Conservation (phyloP, 2,113 vertebrate species). For the Ammodytes marinus region DNA sequence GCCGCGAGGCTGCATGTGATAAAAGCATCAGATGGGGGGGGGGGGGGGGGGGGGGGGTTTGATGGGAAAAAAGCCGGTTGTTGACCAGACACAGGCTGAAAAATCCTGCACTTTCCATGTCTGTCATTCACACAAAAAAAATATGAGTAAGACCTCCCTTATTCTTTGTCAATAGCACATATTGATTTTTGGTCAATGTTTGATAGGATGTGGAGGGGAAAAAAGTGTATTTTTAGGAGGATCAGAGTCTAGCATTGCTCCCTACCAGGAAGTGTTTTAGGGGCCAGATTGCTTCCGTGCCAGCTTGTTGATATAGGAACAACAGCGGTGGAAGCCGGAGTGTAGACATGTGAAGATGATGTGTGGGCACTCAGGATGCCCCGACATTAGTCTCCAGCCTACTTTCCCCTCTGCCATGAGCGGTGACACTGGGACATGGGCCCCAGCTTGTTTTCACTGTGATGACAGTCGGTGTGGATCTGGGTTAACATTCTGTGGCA, state of each 20-base stretch:
- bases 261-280: constrained; percentile 42
- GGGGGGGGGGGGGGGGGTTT: background rate
- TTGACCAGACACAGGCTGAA: constrained; percentile 47
- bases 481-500: constrained; percentile 65
- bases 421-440: constrained; percentile 47
- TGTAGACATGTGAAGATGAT: constrained; percentile 52
- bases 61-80: constrained; percentile 43
- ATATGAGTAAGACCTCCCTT: constrained; percentile 18
- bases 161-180: constrained; percentile 47
- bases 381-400: constrained; percentile 42
- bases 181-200: constrained; percentile 65
- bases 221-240: constrained; percentile 46
- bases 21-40: constrained; percentile 70
- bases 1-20: constrained; percentile 59
- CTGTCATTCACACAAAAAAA: constrained; percentile 44
- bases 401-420: constrained; percentile 35
- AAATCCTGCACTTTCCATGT: constrained; percentile 16
- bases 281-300: constrained; percentile 49
- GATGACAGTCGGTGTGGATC: constrained; percentile 68
- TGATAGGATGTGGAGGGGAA: constrained; percentile 55
- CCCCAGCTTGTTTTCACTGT: constrained; percentile 65
- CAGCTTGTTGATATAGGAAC: constrained; percentile 60
- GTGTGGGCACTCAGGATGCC: constrained; percentile 44
- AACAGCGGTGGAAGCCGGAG: constrained; percentile 16
- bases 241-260: constrained; percentile 22